Percentiles rank a stretch among this genome's conserved stretches.
These are phyloP conservation scores for Anabas testudineus DNA, from an alignment of 2,797 vertebrate genomes.

Conservation along the genomic window DNA sequence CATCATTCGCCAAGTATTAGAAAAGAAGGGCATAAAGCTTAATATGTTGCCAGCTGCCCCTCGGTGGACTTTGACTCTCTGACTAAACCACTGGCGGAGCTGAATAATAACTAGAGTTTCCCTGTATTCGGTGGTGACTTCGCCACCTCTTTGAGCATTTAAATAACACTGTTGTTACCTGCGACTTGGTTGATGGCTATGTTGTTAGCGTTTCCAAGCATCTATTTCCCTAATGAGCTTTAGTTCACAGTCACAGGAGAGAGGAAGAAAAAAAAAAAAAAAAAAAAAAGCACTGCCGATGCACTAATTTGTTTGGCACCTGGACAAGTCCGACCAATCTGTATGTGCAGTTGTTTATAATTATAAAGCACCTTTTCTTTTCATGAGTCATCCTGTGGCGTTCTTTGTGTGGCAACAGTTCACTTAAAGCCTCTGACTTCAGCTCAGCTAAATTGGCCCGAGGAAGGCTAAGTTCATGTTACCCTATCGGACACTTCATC, in stretches of 20 bases:
- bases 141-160: conserved; percentile 57
- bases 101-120: conserved; percentile 44
- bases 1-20: conserved; percentile 64
- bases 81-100: conserved; percentile 35
- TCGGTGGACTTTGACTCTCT: conserved; percentile 61
- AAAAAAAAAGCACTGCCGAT: conserved; percentile 52
- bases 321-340: conserved; percentile 67
- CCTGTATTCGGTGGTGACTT: conserved; percentile 38
- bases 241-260: conserved; percentile 59
- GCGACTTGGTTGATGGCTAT: conserved; percentile 60
- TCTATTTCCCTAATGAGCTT: conserved; percentile 66
- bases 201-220: conserved; percentile 59
- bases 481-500: conserved; percentile 78
- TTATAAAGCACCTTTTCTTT: conserved; percentile 67
- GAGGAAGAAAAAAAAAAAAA: conserved; percentile 20
- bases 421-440: conserved; percentile 50
- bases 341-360: conserved; percentile 69
- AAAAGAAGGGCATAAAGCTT: conserved; percentile 63
- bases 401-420: conserved; percentile 38
- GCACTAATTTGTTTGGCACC: conserved; percentile 71
- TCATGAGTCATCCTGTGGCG: conserved; percentile 55
- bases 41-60: conserved; percentile 69
- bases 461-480: conserved; percentile 71
- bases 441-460: conserved; percentile 62
- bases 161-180: conserved; percentile 70